These are phyloP conservation scores for Tenthredo scrophulariae DNA, from an alignment of 2,888 invertebrate species.

Conservation along the genomic window DNA sequence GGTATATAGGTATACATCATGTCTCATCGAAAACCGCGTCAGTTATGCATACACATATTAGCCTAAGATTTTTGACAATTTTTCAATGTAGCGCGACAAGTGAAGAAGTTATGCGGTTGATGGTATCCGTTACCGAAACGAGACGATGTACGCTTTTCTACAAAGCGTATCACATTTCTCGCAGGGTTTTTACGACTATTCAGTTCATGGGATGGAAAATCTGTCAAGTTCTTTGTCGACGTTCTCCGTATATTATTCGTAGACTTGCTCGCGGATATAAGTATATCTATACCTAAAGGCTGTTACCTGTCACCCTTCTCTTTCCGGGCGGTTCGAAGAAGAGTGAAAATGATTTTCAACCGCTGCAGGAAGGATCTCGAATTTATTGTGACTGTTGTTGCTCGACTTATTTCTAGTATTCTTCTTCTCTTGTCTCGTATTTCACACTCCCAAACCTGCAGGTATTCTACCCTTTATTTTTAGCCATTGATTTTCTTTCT, in stretches of 20 bases:
- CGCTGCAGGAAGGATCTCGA: not conserved
- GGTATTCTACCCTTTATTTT: not conserved
- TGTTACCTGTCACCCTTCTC: conserved; percentile 44
- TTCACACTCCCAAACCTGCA: not conserved
- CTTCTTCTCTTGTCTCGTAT: conserved; percentile 32
- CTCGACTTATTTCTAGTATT: not conserved
- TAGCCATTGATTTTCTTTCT: not conserved
- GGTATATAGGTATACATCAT: not conserved
- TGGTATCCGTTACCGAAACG: conserved; percentile 12
- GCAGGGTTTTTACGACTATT: conserved; percentile 13
- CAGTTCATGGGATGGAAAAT: conserved; percentile 37
- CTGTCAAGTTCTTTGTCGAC: conserved; percentile 18
- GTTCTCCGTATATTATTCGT: conserved; percentile 16
- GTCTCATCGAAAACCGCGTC: not conserved
- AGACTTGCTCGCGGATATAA: not conserved
- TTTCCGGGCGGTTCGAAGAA: not conserved
- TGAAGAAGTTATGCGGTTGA: conserved; percentile 9
- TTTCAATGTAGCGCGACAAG: conserved; percentile 37
- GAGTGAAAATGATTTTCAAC: conserved; percentile 39
- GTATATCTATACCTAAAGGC: not conserved
- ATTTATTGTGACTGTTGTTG: conserved; percentile 30
- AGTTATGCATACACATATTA: not conserved
- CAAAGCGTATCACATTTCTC: conserved; percentile 43
- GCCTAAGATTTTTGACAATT: not conserved
- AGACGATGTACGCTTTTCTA: conserved; percentile 17